Percentiles rank a stretch among this genome's conserved stretches.
These are phyloP conservation scores for Sapayoa aenigma DNA, from an alignment of 2,113 vertebrate genomes.

Conservation along the genomic window DNA sequence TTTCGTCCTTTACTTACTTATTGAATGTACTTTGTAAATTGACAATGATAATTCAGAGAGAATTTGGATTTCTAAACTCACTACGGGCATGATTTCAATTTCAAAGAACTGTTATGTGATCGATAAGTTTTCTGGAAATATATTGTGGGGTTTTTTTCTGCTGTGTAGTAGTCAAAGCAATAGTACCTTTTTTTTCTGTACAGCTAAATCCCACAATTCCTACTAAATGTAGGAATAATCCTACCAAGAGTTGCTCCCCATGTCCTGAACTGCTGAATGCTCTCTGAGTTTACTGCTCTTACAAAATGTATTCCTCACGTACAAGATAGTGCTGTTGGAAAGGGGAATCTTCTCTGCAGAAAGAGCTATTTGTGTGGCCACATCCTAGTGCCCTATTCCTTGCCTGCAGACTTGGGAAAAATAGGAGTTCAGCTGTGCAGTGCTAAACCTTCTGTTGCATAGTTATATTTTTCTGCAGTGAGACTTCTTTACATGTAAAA, in stretches of 20 bases:
- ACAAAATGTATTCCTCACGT: not conserved
- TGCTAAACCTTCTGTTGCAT: not conserved
- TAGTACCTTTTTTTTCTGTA: not conserved
- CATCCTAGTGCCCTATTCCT: not conserved
- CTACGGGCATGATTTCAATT: not conserved
- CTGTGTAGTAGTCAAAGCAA: not conserved
- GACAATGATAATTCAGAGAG: not conserved
- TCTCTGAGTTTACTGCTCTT: not conserved
- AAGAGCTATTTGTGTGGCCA: not conserved
- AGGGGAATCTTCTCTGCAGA: not conserved
- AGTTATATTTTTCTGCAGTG: not conserved
- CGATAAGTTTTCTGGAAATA: not conserved
- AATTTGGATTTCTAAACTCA: not conserved
- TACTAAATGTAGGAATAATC: not conserved
- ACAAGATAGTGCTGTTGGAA: not conserved
- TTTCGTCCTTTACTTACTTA: not conserved
- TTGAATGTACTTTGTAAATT: not conserved
- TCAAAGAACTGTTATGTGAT: not conserved
- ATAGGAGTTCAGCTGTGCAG: not conserved
- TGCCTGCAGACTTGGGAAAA: not conserved
- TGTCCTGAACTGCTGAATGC: not conserved
- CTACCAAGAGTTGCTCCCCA: not conserved
- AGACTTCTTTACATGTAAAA: not conserved
- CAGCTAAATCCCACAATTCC: not conserved
- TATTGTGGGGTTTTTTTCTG: accelerated